phyloP scores from a whole-genome alignment of 2,888 invertebrate species.

The Stictocephala bisonia region DNA sequence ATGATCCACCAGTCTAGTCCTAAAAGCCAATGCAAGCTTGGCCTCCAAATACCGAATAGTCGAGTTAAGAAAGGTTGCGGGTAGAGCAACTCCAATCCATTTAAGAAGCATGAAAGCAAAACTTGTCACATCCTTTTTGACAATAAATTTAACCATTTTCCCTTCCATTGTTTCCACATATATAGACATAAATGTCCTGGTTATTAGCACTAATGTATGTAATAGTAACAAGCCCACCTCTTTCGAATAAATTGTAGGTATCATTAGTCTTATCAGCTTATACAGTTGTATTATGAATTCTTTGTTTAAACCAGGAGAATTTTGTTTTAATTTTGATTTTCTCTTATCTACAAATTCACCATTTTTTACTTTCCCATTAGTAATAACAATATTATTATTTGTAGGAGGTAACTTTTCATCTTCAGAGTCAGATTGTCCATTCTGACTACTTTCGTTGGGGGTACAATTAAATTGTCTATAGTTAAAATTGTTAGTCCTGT shows the following conservation, averaged over 20 bases:
- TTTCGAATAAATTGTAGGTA: conserved; percentile 81
- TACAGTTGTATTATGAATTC: conserved; percentile 83
- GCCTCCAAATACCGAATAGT: conserved; percentile 96
- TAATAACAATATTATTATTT: conserved; percentile 46
- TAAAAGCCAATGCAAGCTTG: conserved; percentile 89
- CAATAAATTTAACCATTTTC: conserved; percentile 92
- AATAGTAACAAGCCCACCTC: conserved; percentile 84
- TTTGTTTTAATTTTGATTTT: conserved; percentile 56
- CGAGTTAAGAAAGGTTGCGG: conserved; percentile 98
- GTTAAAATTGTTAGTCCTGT: conserved; percentile 61
- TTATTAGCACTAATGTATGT: conserved; percentile 89
- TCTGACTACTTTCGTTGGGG: conserved; percentile 59
- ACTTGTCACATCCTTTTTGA: conserved; percentile 84
- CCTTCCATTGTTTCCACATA: conserved; percentile 97
- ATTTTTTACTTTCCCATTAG: conserved; percentile 46
- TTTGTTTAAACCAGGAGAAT: conserved; percentile 76
- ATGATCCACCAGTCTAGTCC: conserved; percentile 89
- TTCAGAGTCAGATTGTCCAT: conserved; percentile 53
- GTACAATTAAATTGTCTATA: conserved; percentile 63
- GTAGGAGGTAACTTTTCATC: conserved; percentile 47
- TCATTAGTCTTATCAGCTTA: conserved; percentile 85
- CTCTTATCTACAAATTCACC: conserved; percentile 52
- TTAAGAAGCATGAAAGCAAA: conserved; percentile 84
- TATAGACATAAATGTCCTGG: conserved; percentile 96
- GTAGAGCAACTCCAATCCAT: conserved; percentile 96